Base-by-base conservation (phyloP, 2,888 invertebrate species). In the Drosophila kanekoi region DNA sequence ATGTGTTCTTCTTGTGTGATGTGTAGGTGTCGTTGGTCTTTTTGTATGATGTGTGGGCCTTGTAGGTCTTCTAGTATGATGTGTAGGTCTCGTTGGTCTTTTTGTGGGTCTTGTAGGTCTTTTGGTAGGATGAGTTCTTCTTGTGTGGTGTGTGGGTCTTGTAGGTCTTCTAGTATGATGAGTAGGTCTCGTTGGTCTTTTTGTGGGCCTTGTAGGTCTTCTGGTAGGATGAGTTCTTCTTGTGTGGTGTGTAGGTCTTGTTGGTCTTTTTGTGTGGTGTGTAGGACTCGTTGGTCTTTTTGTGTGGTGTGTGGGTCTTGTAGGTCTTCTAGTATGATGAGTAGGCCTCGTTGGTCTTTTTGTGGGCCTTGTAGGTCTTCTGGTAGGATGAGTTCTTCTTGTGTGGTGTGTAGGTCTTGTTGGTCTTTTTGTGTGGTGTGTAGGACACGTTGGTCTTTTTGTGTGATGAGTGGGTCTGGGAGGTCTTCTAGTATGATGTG, bases 181-280 rank as follows among this genome's bases (percentile, higher is more conserved):
- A 1, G 52, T 40, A 6, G 38, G 32, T 14, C 23, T 51, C 10
- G 51, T 11, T 40, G 52, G n/a, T 9, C 16, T 52, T 8, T 16
- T 40, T 14, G 40, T 52, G 1, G 52, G 16, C 40, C 28, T 52
- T 11, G 52, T 3, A 14, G 52, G 23, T 28, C 28, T 52, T 9
- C 16, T 40, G 6, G n/a, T n/a, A n/a, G n/a, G n/a, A n/a, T n/a
- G n/a, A n/a, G n/a, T n/a, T n/a, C n/a, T n/a, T n/a, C n/a, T n/a
- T n/a, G 40, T 52, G 1, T 10, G 52, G 8, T 9, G 38, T 3
- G 40, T 52, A 2, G 40, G 13, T 28, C 28, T 52, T 6, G 52
- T 23, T 40, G 52, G 38, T 40, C 28, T 52, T 3, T 28, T 40
- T 1, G 40, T 28, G 0, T 6, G 28, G 1, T 9, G 16, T 3